Evolutionary conservation across 2,888 invertebrate species (phyloP), one percentile per base, ranked within the genome.

Genomic region (Papilio gigon): DNA sequence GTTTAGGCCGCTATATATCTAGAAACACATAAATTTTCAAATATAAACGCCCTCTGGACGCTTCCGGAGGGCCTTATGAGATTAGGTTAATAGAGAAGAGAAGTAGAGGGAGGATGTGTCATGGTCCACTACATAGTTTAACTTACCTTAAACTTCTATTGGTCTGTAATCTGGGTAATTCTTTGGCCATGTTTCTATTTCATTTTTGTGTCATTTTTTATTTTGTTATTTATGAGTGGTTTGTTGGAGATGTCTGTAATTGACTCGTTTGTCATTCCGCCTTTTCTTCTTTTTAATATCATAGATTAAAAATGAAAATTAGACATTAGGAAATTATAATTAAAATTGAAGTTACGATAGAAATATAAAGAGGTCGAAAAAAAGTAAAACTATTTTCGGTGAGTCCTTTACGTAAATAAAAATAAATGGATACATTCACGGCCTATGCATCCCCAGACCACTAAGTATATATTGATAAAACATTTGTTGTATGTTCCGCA

Each of bases 211-310:
- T 30, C 53, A 53, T 53, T 53, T 53, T 53, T n/a, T 25, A n/a
- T 1, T 12, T 25, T 3, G n/a, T 9, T 3, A 53, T n/a, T 53
- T 30, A n/a, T n/a, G 9, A 30, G 2, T 27, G 53, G 9, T n/a
- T 53, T 53, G 53, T 30, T 30, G 14, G 25, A 3, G 50, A 27
- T 50, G 50, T 27, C 9, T 27, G 6, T n/a, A n/a, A 27, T n/a
- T 22, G 22, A 53, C n/a, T 53, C n/a, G 30, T 30, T 30, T 53
- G 53, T 53, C 53, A 53, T 53, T 30, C 9, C 2, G n/a, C 8
- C 8, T 53, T 53, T 53, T 53, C 27, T 53, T 53, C 53, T 53
- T 53, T 53, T 53, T 50, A 53, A 8, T 53, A 8, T 27, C 53
- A 53, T n/a, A 53, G 53, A 53, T 53, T 8, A 53, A 30, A 53